These are phyloP conservation scores for Drosophila fulvimacula DNA, from an alignment of 2,888 invertebrate species.

Conservation along the genomic window DNA sequence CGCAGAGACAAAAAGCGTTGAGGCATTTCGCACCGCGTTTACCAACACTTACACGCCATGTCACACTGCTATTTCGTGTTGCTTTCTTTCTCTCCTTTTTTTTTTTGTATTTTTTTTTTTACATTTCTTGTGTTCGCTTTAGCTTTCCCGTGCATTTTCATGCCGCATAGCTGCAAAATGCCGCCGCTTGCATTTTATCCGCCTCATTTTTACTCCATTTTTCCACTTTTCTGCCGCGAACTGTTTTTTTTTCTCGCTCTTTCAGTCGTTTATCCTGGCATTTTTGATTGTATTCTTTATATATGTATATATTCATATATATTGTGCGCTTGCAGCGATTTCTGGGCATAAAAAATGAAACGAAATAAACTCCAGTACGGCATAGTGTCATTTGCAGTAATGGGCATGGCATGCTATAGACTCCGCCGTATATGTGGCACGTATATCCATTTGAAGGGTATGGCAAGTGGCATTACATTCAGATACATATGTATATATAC, in stretches of 20 bases:
- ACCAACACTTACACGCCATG: constrained; percentile 71
- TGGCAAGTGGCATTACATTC: constrained; percentile 29
- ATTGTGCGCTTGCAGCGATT: constrained; percentile 39
- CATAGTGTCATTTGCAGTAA: constrained; percentile 39
- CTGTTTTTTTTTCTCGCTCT: constrained; percentile 21
- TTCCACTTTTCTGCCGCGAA: constrained; percentile 5
- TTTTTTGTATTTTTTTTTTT: constrained; percentile 19
- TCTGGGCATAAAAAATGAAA: constrained; percentile 50
- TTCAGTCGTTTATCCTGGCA: constrained; percentile 40
- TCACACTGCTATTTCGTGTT: constrained; percentile 37
- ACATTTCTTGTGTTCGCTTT: constrained; percentile 17
- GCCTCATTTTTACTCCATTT: constrained; percentile 31
- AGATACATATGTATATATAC: constrained; percentile 15
- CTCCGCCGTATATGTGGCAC: constrained; percentile 9
- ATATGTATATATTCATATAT: neutral
- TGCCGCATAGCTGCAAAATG: constrained; percentile 66
- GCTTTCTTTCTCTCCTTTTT: constrained; percentile 29
- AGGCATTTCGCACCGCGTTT: constrained; percentile 66
- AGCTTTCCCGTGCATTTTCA: constrained; percentile 57
- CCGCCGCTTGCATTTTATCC: constrained; percentile 69
- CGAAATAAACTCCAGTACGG: constrained; percentile 58
- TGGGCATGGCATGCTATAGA: constrained; percentile 21
- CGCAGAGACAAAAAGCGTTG: constrained; percentile 46
- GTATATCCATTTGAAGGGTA: constrained; percentile 19
- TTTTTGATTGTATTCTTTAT: constrained; percentile 48